Base-by-base conservation (phyloP, 2,797 vertebrate species). In the Onychomys leucogaster region DNA sequence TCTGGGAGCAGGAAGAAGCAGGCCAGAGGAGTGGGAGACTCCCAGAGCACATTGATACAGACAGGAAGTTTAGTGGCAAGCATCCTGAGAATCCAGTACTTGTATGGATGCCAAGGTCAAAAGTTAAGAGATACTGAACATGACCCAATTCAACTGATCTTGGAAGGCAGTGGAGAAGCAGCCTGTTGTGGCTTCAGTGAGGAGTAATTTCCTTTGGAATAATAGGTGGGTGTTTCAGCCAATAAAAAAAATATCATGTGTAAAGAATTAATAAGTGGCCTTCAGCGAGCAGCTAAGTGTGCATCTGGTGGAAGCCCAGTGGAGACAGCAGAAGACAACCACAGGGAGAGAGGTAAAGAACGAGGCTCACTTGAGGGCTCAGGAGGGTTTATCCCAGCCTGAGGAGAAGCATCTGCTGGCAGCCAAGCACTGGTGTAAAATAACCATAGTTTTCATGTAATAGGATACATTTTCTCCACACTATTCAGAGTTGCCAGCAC, bases 51-150 rank as follows among this genome's bases (percentile, higher is more conserved):
- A 96, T 97, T 98, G 98, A 98, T 98, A 98, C 96, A 98, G 98
- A 98, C 98, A 98, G 98, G 98, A 99, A 98, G 98, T 98, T 98
- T 97, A 97, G 98, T 96, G 95, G 98, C 97, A 97, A 98, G 96
- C 98, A 98, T 98, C 98, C 97, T 98, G 98, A 98, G 98, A 98
- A 97, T 98, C 98, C 85, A 97, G 97, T 96, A 98, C 93, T 98
- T 98, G 98, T 98, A 98, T 98, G 96, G 95, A 98, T 98, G 98
- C 98, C 98, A 98, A 98, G 98, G 98, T 98, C 98, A 98, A 98
- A 98, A 98, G 98, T 98, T 98, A 98, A 98, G 97, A 98, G 97
- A 97, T 93, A 97, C 93, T 98, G 87, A 94, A 81, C 75, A 46
- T 96, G 71, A 94, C 94, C 63, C 59, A 96, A 89, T 97, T 95